Evolutionary conservation across 2,113 vertebrate species (phyloP), one percentile per base, ranked within the genome.

Genomic region (Onychorhynchus coronatus): DNA sequence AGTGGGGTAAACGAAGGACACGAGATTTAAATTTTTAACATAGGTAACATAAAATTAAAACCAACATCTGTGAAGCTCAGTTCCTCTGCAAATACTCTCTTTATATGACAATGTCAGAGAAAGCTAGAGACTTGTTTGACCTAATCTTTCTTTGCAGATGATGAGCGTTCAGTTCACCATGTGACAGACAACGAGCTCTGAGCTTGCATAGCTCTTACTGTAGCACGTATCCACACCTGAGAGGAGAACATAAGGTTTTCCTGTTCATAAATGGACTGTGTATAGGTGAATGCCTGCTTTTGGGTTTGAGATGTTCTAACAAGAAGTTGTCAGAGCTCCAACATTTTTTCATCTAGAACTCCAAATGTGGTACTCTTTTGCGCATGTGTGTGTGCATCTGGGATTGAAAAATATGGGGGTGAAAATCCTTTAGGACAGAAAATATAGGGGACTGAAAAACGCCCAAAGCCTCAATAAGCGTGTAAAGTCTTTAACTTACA

Each of bases 171-270:
- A 2, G 25, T n/a, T 55, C 49, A 31, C 33, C 19, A 53, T 10
- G 7, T 0, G 5, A 56, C 28, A 87, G 46, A 44, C 31, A 31
- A 31, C 0, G 8, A 74, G 8, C 30, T 81, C 59, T 82, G 65
- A 89, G n/a, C 18, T 31, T 50, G 25, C 0, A 0, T 6, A 50
- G 30, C 16, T 71, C 28, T 49, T 31, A 13, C 11, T 4, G 8
- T 5, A 53, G 35, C 22, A n/a, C 2, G 27, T 5, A 27, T 5
- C n/a, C 20, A 5, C 3, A 11, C 3, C 11, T 44, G 47, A 28
- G 14, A 49, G 27, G 15, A 50, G 81, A 86, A 59, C 4, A 44
- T 0, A 35, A 2, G 20, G 8, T 50, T 9, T 2, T 83, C 35
- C 44, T 90, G 35, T 8, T 65, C 33, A 15, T 31, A 78, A 4